These are phyloP conservation scores for Pyrrhia umbra DNA, from an alignment of 2,888 invertebrate species.

Conservation along the genomic window DNA sequence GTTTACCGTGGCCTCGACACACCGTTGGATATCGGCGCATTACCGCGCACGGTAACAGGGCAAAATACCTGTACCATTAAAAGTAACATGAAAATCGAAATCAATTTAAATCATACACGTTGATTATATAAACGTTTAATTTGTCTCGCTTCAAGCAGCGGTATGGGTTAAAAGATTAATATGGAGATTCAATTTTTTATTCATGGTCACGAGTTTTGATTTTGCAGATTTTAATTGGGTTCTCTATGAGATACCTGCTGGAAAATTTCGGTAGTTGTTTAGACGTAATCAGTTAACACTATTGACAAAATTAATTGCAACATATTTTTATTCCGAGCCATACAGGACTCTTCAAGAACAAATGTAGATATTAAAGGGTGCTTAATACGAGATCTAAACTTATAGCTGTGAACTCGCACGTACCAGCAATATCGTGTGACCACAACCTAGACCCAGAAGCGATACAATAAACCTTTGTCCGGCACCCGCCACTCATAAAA, in stretches of 20 bases:
- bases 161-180: constrained; percentile 34
- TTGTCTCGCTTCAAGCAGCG: constrained; percentile 34
- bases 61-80: constrained; percentile 49
- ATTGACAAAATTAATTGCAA: neutral
- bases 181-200: constrained; percentile 32
- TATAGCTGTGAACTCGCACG: neutral
- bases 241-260: neutral
- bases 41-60: constrained; percentile 26
- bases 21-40: constrained; percentile 26
- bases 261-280: neutral
- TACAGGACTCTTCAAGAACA: neutral
- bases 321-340: neutral
- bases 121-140: constrained; percentile 51
- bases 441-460: constrained; percentile 28
- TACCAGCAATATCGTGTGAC: constrained; percentile 8
- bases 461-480: constrained; percentile 22
- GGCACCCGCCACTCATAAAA: constrained; percentile 26
- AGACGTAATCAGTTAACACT: no score
- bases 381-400: neutral
- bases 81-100: constrained; percentile 50
- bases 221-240: neutral
- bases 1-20: constrained; percentile 33
- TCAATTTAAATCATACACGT: constrained; percentile 50
- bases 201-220: constrained; percentile 16
- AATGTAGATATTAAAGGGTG: neutral